Conservation (phyloP, 2,888 invertebrate species). For the Nomada ferruginata region DNA sequence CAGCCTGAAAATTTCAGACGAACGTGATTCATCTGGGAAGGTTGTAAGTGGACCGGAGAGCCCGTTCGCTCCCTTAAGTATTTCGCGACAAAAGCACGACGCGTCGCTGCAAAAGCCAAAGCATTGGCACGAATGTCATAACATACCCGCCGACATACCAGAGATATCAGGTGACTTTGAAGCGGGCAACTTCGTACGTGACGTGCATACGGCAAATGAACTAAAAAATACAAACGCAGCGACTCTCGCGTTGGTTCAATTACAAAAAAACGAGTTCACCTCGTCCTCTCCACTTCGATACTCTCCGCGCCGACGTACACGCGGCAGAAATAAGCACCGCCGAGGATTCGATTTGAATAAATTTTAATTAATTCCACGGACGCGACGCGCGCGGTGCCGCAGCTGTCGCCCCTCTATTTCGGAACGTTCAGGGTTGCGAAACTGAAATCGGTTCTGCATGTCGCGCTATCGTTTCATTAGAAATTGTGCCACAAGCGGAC, state of each 20-base stretch:
- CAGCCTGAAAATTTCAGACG: not conserved
- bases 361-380: conserved; percentile 50
- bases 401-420: not conserved
- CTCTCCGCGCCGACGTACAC: not conserved
- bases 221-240: not conserved
- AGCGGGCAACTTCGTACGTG: not conserved
- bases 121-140: conserved; percentile 24
- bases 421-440: not conserved
- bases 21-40: not conserved
- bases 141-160: not conserved
- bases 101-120: not conserved
- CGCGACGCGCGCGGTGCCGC: not conserved
- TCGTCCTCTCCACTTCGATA: not conserved
- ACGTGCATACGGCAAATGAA: not conserved
- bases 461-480: not conserved
- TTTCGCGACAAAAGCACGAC: conserved; percentile 27
- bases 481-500: not conserved
- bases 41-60: conserved; percentile 6
- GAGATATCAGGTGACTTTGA: conserved; percentile 17
- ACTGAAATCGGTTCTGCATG: conserved; percentile 1
- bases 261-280: not conserved
- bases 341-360: conserved; percentile 36
- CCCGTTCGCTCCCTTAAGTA: conserved; percentile 27
- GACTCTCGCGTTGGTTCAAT: not conserved
- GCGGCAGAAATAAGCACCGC: not conserved